Evolutionary conservation across 37 sponge, comb jelly and placozoan species (phyloP).

Genomic region (Trichoplax adhaerens): DNA sequence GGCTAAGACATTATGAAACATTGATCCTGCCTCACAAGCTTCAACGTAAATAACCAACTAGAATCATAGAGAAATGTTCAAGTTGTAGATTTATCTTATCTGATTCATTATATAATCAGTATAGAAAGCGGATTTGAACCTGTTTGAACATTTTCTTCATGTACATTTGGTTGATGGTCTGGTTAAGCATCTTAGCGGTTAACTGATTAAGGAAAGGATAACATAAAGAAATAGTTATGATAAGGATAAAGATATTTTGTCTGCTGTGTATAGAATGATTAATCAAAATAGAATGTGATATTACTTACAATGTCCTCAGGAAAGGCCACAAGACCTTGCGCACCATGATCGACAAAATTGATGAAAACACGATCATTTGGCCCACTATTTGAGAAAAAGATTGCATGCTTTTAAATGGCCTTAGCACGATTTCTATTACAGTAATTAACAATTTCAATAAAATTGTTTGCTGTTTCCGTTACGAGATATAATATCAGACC

Average conservation of each 20-base stretch:
- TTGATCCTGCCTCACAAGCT: constrained; percentile 69
- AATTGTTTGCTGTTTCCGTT: too few species aligned
- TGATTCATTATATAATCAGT: neutral
- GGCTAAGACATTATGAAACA: constrained; percentile 34
- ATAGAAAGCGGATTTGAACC: neutral
- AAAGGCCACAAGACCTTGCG: constrained; percentile 50
- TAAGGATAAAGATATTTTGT: neutral
- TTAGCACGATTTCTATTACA: too few species aligned
- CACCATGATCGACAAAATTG: constrained; percentile 67
- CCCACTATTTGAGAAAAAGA: constrained; percentile 13
- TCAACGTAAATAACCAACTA: constrained; percentile 61
- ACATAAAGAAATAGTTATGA: neutral
- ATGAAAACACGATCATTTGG: constrained; percentile 50
- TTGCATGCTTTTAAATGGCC: too few species aligned
- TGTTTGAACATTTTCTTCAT: constrained; percentile 11
- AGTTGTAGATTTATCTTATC: neutral
- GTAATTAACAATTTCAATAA: too few species aligned
- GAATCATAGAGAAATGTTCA: neutral
- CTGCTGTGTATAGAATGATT: constrained; percentile 8
- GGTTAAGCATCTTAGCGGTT: constrained; percentile 15
- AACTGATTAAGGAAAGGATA: constrained; percentile 7
- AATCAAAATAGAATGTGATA: neutral
- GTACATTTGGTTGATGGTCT: constrained; percentile 25
- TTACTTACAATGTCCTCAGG: constrained; percentile 28
- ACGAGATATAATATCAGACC: constrained; percentile 9